Base-by-base conservation (phyloP, 1,140 invertebrate species). In the Pogonognathellus flavescens region DNA sequence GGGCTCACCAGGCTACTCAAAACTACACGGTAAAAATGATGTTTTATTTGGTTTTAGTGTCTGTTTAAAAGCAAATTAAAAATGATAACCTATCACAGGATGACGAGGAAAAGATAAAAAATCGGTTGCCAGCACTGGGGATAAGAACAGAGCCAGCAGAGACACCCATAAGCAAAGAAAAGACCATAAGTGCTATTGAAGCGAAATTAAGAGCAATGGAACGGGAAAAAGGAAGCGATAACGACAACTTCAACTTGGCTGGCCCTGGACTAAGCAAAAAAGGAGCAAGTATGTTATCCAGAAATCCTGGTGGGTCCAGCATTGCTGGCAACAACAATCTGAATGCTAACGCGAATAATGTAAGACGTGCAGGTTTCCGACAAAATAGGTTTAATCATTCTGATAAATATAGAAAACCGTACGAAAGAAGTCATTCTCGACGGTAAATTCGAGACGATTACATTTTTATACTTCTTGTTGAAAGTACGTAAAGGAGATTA, bases 121-220 rank as follows among this genome's bases (percentile, higher is more conserved):
- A 82, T 5, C 88, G 87, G 76, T 82, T 89, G 55, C 89, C 89
- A 60, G 87, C 88, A 53, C 49, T 89, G 5, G 85, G 86, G 66
- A 89, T 84, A 41, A 80, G 18, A 83, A 60, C 55, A 7, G 80
- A 76, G 16, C n/a, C 53, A 53, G 80, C 53, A 53, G 80, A 85
- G 53, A 80, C 57, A 8, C 52, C 16, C 0, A 8, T 84, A 57
- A 90, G 89, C 57, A 87, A 88, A 62, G 84, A 88, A 14, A 86
- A 88, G 82, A 88, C 90, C 76, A 91, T 91, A 80, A 87, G 83
- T 76, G 90, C 90, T 11, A 91, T 91, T 66, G 90, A 91, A 89
- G 90, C 90, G 25, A 91, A 91, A 84, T 82, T 91, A 16, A 89
- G 88, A 83, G 72, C 88, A 11, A 90, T 91, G 90, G 89, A 90